phyloP scores from a whole-genome alignment of 1,140 invertebrate genomes.

The Gryllus bimaculatus region DNA sequence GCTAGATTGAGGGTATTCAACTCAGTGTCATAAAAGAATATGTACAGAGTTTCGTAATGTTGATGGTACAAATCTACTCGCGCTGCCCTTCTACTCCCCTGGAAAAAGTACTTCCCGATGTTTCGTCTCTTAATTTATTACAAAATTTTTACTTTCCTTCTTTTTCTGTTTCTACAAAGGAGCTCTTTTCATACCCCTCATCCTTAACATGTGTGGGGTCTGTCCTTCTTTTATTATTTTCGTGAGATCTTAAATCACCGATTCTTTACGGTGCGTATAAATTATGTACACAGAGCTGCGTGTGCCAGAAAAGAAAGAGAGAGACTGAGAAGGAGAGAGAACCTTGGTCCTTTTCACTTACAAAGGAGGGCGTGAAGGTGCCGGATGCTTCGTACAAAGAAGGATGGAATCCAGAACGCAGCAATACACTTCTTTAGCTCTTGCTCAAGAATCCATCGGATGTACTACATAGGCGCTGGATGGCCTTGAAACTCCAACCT shows the following conservation, averaged over 20 bases:
- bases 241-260: not conserved
- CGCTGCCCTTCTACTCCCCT: not conserved
- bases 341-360: too few species aligned
- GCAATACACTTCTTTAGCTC: too few species aligned
- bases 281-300: too few species aligned
- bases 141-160: not conserved
- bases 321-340: too few species aligned
- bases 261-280: too few species aligned
- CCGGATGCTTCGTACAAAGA: too few species aligned
- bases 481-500: too few species aligned
- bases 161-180: not conserved
- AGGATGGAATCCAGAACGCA: too few species aligned
- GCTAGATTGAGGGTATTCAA: not conserved
- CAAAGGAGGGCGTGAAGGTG: too few species aligned
- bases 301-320: too few species aligned
- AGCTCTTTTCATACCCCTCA: not conserved
- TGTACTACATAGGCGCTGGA: too few species aligned
- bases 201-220: not conserved
- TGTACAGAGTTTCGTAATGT: not conserved
- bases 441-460: too few species aligned
- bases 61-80: slow-evolving; percentile 1
- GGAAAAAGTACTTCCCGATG: not conserved
- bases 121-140: not conserved
- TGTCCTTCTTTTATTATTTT: not conserved
- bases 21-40: not conserved